Conservation (phyloP, 2,888 invertebrate species). For the Sepiola atlantica region DNA sequence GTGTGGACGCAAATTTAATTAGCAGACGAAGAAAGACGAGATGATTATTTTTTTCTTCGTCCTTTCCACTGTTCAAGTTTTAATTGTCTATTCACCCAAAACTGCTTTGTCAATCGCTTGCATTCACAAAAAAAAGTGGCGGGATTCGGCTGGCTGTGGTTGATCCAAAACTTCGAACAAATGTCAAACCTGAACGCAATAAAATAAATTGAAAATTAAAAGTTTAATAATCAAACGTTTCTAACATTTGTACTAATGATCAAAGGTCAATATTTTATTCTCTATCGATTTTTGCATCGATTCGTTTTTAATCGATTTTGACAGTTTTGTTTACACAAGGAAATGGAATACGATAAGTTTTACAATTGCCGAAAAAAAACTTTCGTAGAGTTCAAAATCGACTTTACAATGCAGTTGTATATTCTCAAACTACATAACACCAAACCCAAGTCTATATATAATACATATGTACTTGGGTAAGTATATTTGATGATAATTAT, state of each 20-base stretch:
- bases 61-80: background rate
- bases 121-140: background rate
- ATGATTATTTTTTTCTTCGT: background rate
- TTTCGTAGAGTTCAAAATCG: too few relatives aligned
- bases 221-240: background rate
- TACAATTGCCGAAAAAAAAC: too few relatives aligned
- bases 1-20: background rate
- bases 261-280: background rate
- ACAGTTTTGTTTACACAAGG: background rate
- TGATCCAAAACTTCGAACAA: background rate
- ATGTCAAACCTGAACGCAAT: background rate
- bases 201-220: background rate
- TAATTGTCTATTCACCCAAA: background rate
- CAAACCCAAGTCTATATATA: too few relatives aligned
- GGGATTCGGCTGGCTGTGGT: background rate
- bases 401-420: too few relatives aligned
- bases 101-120: background rate
- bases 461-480: too few relatives aligned
- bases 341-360: too few relatives aligned
- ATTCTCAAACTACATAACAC: too few relatives aligned
- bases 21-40: constrained; percentile 4
- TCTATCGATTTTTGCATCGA: background rate
- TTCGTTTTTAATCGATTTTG: background rate
- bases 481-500: too few relatives aligned
- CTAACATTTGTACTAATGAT: background rate